Percentiles rank a stretch among this genome's conserved stretches.
Evolutionary conservation across 2,113 vertebrate genomes (phyloP).

Genomic region (Phalacrocorax pelagicus): DNA sequence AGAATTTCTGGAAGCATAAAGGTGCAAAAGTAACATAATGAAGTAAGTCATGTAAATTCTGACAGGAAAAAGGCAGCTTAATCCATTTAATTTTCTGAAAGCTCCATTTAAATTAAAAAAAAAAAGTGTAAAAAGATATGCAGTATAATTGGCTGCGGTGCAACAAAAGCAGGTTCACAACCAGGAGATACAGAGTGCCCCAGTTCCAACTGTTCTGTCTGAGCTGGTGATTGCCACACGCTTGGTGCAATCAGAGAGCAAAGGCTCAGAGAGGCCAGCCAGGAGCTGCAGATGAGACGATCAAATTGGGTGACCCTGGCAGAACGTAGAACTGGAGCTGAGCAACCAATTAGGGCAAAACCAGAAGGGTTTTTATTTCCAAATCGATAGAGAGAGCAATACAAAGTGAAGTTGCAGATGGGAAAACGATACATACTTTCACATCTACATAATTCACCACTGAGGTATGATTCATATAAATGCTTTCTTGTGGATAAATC

Average conservation of each 20-base stretch:
- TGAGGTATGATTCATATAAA: not conserved
- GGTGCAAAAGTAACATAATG: not conserved
- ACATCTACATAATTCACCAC: not conserved
- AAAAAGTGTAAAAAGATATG: not conserved
- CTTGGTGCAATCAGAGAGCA: not conserved
- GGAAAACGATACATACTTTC: constrained; percentile 3
- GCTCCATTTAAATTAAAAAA: not conserved
- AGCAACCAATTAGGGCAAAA: not conserved
- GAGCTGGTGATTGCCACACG: not conserved
- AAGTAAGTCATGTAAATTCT: not conserved
- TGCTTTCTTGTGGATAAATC: not conserved
- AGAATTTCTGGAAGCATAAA: not conserved
- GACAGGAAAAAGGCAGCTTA: not conserved
- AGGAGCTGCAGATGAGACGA: not conserved
- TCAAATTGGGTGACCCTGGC: not conserved
- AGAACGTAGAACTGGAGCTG: not conserved
- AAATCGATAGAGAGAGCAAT: not conserved
- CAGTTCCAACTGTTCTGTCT: not conserved
- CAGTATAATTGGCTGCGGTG: not conserved
- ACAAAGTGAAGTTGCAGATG: not conserved
- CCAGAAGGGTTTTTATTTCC: constrained; percentile 5
- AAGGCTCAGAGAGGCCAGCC: not conserved
- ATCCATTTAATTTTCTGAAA: not conserved
- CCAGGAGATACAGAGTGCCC: not conserved
- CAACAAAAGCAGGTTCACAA: not conserved